These are phyloP conservation scores for Porites cylindrica DNA, from an alignment of 92 coral and sea anemone genomes.

Conservation along the genomic window DNA sequence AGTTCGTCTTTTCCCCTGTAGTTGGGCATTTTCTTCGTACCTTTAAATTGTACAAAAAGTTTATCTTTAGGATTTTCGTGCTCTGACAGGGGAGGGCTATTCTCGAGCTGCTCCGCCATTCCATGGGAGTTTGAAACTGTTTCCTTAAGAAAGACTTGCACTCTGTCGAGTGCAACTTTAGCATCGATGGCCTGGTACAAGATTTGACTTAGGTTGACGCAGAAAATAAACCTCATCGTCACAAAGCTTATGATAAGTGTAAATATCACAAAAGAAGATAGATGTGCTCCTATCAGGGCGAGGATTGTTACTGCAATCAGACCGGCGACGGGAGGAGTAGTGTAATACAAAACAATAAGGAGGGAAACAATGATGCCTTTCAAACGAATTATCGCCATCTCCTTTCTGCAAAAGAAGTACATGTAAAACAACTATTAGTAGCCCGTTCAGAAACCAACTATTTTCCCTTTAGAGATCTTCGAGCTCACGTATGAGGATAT, in stretches of 20 bases:
- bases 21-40: not conserved
- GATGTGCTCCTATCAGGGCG: not conserved
- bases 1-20: not conserved
- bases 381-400: not conserved
- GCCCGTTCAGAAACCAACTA: not conserved
- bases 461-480: too few species aligned
- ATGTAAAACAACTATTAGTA: too few species aligned
- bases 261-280: not conserved
- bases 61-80: not conserved
- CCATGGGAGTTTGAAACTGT: not conserved
- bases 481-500: too few species aligned
- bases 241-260: not conserved
- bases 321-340: not conserved
- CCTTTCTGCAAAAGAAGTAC: not conserved
- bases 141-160: slow-evolving; percentile 11
- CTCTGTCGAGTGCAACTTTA: slow-evolving; percentile 33
- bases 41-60: not conserved
- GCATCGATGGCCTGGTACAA: slow-evolving; percentile 2
- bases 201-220: slow-evolving; percentile 1
- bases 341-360: not conserved
- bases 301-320: not conserved
- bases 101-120: not conserved
- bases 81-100: not conserved
- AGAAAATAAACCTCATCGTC: not conserved
- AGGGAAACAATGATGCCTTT: not conserved